Base-by-base conservation (phyloP, 2,888 invertebrate species). In the Ceraclea dissimilis region DNA sequence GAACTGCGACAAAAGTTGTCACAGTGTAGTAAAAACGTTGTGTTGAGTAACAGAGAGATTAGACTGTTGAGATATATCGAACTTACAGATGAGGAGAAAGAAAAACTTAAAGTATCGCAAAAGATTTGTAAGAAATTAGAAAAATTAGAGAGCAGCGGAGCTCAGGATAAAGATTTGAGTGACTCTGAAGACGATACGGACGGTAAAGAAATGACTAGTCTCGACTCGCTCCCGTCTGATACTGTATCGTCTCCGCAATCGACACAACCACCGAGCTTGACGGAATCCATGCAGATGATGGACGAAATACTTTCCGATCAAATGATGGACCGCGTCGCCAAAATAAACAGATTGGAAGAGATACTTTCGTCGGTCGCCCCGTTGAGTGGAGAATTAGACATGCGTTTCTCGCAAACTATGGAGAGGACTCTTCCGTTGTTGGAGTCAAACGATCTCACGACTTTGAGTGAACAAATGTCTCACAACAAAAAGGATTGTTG, bases 71-170 rank as follows among this genome's bases (percentile, higher is more conserved):
- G 90, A 67, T 92, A 93, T 73, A 82, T 94, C 71, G 92, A 93
- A 66, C 80, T 94, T 52, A 93, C 93, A 17, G 92, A 93, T 65
- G 93, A 93, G 63, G 93, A 94, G 68, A 92, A 93, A 66, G 93
- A 93, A 65, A 93, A 93, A 69, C 74, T 94, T 17, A 93, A 92
- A 70, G 90, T 91, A 34, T 90, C 89, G 52, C 88, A 92, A 67
- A 94, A 94, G 75, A 93, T 94, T 60, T 93, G 93, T 0, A 90
- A 89, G 67, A 94, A 94, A 69, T 73, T 94, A 59, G 93, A 94
- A 68, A 92, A 94, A 72, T 78, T 94, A 61, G 92, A 93, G 72
- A 87, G 84, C 62, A 80, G 86, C 63, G 84, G 84, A 16, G 84
- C 84, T n/a, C 88, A 88, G 66, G 89, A 87, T 59, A 83, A 82